Conservation (phyloP, 2,888 invertebrate genomes). For the Oscheius onirici region DNA sequence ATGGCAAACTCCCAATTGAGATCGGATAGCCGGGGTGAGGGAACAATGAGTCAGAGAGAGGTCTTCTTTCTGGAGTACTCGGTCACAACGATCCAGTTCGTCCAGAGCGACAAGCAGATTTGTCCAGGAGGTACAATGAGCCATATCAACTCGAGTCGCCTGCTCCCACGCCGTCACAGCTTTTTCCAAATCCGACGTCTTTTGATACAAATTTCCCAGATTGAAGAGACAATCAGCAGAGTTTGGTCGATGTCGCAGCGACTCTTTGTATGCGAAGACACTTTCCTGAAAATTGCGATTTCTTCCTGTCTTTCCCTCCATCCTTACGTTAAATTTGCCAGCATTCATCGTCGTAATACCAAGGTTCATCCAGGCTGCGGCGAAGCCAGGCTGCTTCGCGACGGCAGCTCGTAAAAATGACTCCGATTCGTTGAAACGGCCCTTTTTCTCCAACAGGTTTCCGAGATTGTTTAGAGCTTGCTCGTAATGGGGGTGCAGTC, state of each 20-base stretch:
- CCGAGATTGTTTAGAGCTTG: slow-evolving; percentile 94
- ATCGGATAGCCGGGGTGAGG: slow-evolving; percentile 82
- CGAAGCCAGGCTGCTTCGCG: slow-evolving; percentile 80
- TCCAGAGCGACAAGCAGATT: slow-evolving; percentile 83
- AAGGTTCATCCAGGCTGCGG: slow-evolving; percentile 97
- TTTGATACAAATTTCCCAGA: slow-evolving; percentile 90
- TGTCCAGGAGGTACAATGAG: slow-evolving; percentile 88
- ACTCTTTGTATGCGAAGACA: slow-evolving; percentile 82
- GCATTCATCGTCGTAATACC: slow-evolving; percentile 86
- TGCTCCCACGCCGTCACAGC: slow-evolving; percentile 86
- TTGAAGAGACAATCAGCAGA: slow-evolving; percentile 95
- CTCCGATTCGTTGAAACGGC: slow-evolving; percentile 44
- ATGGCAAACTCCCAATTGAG: slow-evolving; percentile 86
- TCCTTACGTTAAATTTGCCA: slow-evolving; percentile 9
- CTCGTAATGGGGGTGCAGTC: slow-evolving; percentile 84
- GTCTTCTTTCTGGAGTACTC: slow-evolving; percentile 81
- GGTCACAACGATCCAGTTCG: slow-evolving; percentile 77
- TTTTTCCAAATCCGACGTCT: slow-evolving; percentile 80
- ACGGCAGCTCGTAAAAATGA: slow-evolving; percentile 40
- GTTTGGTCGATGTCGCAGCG: slow-evolving; percentile 81
- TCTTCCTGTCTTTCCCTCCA: neutral
- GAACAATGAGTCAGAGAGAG: slow-evolving; percentile 81
- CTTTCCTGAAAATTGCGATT: slow-evolving; percentile 78
- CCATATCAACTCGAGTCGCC: slow-evolving; percentile 80
- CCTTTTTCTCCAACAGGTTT: slow-evolving; percentile 77